These are phyloP conservation scores for Hydraecia micacea DNA, from an alignment of 2,888 invertebrate genomes.

Conservation along the genomic window DNA sequence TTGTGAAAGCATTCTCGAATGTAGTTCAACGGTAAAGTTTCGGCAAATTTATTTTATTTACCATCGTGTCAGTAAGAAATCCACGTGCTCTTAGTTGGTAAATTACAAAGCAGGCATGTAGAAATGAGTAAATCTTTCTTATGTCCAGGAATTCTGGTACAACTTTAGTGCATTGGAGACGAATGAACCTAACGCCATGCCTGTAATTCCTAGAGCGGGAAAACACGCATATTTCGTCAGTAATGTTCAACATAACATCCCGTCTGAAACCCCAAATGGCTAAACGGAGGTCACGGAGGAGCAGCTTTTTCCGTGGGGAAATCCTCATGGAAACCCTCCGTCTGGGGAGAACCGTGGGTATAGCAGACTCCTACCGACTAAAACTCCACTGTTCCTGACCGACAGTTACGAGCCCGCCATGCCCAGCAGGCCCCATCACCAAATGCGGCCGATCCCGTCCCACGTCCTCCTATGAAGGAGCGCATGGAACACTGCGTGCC, in stretches of 20 bases:
- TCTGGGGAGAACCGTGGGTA: no score
- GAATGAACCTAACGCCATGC: background rate
- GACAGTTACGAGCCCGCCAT: no score
- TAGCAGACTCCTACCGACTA: no score
- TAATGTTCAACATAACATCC: background rate
- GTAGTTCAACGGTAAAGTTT: slow-evolving; percentile 44
- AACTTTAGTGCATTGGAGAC: background rate
- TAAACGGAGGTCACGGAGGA: no score
- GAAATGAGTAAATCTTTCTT: background rate
- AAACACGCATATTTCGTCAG: background rate
- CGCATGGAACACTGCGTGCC: no score
- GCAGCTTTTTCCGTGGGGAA: background rate
- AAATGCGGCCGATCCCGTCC: no score
- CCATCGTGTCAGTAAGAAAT: slow-evolving; percentile 26
- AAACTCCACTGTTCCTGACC: no score
- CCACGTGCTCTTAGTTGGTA: slow-evolving; percentile 19
- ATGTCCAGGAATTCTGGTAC: background rate
- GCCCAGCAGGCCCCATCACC: no score
- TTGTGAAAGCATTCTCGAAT: slow-evolving; percentile 58
- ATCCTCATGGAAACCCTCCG: no score
- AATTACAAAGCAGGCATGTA: slow-evolving; percentile 13
- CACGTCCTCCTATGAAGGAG: no score
- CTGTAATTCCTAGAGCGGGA: background rate
- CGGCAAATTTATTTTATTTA: slow-evolving; percentile 54
- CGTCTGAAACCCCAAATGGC: background rate